Evolutionary conservation across 2,797 vertebrate species (phyloP), one percentile per base, ranked within the genome.

Genomic region (Pelochelys cantorii): DNA sequence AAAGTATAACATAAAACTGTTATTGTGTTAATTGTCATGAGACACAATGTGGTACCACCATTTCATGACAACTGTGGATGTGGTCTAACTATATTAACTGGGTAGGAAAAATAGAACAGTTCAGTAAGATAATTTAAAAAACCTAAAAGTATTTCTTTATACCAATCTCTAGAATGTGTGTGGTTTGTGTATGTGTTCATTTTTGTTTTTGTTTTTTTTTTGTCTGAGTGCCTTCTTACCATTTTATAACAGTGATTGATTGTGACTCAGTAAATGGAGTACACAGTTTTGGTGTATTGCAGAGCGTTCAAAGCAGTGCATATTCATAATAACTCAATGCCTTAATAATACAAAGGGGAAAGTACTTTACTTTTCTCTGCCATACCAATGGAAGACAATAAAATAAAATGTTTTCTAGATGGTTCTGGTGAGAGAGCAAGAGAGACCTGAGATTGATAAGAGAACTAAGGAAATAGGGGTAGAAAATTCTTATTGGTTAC

Each of bases 81-180:
- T 79, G 53, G 57, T 31, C 75, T 86, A 34, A 79, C 79, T 53
- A 62, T 25, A 12, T 79, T 79, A 86, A 42, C 11, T 62, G 52
- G 25, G 18, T 74, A 85, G 84, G 77, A 65, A 48, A 75, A 86
- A 27, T 54, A 86, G 13, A 11, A 34, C 77, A 34, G 59, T 17
- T 85, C 34, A 60, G 29, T 29, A 20, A 79, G 78, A 34, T 79
- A 34, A 79, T 62, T 53, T 27, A 11, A 17, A 87, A 5, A 90
- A 62, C 57, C 86, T 37, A 89, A 15, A 74, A 2, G 79, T 62
- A 83, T 84, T 87, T 85, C 29, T 88, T 87, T 78, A 75, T 87
- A 5, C 25, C 87, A 83, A 93, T 87, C 82, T 91, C 29, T 55
- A 65, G 59, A 88, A 85, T 83, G 53, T 56, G 65, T 90, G 59